Base-by-base conservation (phyloP, 1,140 invertebrate species). In the Capitella teleta region DNA sequence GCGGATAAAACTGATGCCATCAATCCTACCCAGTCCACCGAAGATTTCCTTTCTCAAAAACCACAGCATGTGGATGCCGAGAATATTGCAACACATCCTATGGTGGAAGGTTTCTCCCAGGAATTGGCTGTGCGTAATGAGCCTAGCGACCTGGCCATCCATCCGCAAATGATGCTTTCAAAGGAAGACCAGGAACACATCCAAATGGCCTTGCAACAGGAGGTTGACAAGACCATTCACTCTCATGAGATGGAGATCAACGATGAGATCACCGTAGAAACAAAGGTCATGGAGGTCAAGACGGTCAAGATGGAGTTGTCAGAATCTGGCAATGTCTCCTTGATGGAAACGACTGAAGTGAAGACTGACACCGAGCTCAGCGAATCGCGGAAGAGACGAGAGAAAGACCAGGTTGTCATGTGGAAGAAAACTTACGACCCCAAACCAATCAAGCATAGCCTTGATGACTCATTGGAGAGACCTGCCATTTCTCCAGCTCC, bases 231-330 rank as follows among this genome's bases (percentile, higher is more conserved):
- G 21, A 49, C 52, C 2, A 6, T 24, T 5, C 48, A 49, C 21
- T 24, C 46, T 24, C 36, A 41, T 8, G 52, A 53, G 28, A 28
- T 30, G 5, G 52, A 53, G 36, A 44, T 37, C 5, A 49, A 21
- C 3, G 52, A 53, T 16, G 52, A 53, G 28, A 43, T 53, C n/a
- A 53, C 52, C 3, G 32, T 53, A n/a, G 36, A 53, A 30, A 49
- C 52, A 5, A 48, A 43, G 26, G 52, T 53, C 14, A 49, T 25
- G 6, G 37, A 53, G 24, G 30, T 49, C 16, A 49, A 49, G 47
- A 53, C 46, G 1, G 25, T 53, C 12, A 37, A 37, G 14, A 49
- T 53, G 52, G 21, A 42, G 26, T 23, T 53, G 30, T 42, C 36
- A 6, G 52, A 53, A 26, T 12, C 19, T 18, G 52, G 52, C n/a